phyloP scores from a whole-genome alignment of 2,888 invertebrate genomes.

The Trissonchulus sp. region DNA sequence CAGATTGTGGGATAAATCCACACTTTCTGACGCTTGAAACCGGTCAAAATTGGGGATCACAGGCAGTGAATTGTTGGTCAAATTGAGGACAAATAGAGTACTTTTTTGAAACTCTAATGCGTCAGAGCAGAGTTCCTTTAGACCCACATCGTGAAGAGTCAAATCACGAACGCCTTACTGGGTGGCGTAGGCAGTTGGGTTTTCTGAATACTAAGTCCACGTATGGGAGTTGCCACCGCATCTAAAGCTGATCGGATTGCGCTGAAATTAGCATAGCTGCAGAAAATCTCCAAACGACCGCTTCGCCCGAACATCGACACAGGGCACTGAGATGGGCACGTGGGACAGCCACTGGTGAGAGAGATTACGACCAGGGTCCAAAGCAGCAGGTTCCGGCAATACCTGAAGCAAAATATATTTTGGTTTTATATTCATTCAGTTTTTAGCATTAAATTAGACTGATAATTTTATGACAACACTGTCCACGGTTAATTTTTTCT shows the following conservation, averaged over 20 bases:
- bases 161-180: not conserved
- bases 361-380: no score
- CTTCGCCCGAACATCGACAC: not conserved
- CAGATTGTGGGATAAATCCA: conserved; percentile 71
- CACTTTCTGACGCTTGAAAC: conserved; percentile 66
- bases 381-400: no score
- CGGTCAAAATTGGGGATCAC: conserved; percentile 48
- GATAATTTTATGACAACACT: no score
- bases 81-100: not conserved
- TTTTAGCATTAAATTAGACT: no score
- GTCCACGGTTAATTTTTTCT: no score
- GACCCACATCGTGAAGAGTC: not conserved
- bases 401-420: no score
- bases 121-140: not conserved
- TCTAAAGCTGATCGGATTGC: not conserved
- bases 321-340: not conserved
- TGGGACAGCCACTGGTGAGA: conserved; percentile 8
- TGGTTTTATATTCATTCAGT: no score
- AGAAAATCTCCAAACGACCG: not conserved
- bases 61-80: not conserved
- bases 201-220: not conserved
- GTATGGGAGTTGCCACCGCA: not conserved
- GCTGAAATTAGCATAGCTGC: not conserved
- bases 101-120: not conserved
- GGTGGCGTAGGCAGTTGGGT: not conserved